These are phyloP conservation scores for Gymnocephalus cernua DNA, from an alignment of 2,113 vertebrate species.

Conservation along the genomic window DNA sequence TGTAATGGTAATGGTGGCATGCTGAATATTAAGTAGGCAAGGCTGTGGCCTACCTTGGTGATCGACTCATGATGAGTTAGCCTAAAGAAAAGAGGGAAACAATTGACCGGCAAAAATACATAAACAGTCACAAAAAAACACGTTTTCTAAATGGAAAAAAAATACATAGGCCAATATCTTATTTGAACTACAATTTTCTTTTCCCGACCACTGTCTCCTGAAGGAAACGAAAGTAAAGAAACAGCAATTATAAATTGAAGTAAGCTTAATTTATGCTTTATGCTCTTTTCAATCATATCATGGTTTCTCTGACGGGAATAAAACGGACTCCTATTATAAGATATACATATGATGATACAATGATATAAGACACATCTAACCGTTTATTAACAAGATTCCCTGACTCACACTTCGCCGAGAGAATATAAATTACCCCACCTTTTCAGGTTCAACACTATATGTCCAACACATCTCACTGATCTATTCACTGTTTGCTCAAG, in stretches of 20 bases:
- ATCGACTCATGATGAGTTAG: conserved; percentile 11
- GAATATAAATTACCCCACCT: conserved; percentile 45
- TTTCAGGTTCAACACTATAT: no score
- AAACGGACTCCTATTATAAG: not conserved
- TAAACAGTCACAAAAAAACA: not conserved
- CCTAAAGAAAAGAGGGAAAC: conserved; percentile 8
- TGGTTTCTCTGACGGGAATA: not conserved
- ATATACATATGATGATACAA: not conserved
- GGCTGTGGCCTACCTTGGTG: conserved; percentile 50
- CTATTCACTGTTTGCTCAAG: conserved; percentile 74
- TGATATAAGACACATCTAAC: not conserved
- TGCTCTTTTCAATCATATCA: not conserved
- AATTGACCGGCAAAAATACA: not conserved
- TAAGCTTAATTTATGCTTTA: not conserved
- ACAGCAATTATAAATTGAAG: not conserved
- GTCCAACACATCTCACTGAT: conserved; percentile 62
- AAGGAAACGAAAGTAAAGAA: not conserved
- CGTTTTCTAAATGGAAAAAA: not conserved
- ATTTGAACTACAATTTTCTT: not conserved
- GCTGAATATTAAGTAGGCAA: conserved; percentile 69
- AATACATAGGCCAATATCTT: not conserved
- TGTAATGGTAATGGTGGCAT: conserved; percentile 78
- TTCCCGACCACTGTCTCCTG: not conserved
- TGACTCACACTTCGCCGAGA: not conserved
- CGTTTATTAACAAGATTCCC: conserved; percentile 23